phyloP scores from a whole-genome alignment of 2,113 vertebrate species.

The Hemiprocne comata region DNA sequence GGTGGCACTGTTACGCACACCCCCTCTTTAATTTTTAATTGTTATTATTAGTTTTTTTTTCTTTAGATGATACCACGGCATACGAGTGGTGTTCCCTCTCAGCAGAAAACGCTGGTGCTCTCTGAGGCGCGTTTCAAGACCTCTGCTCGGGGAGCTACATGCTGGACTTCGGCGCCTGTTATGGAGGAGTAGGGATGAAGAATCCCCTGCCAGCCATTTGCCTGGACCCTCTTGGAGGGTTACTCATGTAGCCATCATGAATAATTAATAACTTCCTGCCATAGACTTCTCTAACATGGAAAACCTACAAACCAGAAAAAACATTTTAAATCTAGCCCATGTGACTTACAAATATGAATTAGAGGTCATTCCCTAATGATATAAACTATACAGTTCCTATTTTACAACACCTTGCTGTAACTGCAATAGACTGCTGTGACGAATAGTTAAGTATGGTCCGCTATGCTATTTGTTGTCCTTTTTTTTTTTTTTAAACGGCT shows the following conservation, averaged over 20 bases:
- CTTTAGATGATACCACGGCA: rapidly evolving
- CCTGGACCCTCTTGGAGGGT: too few species aligned
- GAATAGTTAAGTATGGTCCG: neutral
- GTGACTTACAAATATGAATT: neutral
- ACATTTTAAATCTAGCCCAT: neutral
- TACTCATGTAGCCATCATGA: neutral
- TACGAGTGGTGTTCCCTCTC: too few species aligned
- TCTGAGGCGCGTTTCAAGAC: rapidly evolving
- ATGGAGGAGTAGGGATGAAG: too few species aligned
- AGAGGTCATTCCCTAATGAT: neutral
- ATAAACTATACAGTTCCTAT: neutral
- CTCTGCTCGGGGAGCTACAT: rapidly evolving
- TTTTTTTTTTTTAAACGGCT: neutral
- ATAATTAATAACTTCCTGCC: neutral
- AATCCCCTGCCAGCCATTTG: neutral
- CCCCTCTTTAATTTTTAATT: neutral
- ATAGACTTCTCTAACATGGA: rapidly evolving
- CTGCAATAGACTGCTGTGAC: neutral
- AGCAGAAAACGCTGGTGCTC: neutral
- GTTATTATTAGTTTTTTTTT: too few species aligned
- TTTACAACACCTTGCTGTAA: neutral
- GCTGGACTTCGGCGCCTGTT: neutral
- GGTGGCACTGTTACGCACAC: neutral
- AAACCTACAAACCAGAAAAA: neutral
- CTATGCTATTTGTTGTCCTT: neutral